Base-by-base conservation (phyloP, 64 coral and sea anemone species). In the Porites australiensis region DNA sequence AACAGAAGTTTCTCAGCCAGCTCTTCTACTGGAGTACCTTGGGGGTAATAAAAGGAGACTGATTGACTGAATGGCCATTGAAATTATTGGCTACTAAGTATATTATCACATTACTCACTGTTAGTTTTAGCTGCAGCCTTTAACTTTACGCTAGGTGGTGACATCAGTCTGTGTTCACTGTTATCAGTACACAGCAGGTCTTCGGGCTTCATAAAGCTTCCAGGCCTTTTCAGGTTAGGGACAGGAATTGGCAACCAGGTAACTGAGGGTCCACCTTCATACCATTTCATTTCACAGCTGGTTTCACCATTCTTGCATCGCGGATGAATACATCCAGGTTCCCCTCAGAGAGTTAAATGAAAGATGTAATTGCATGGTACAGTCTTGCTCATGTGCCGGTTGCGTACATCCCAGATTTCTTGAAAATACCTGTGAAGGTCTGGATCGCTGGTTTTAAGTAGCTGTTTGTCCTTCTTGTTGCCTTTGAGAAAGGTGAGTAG, bases 301-400 rank as follows among this genome's bases (percentile, higher is more conserved):
- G 63, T 86, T 86, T 86, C 82, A 50, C 15, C 82, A 48, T 50
- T 86, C 27, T 86, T 86, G 20, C 82, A 86, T 50, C 82, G 49
- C n/a, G 63, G 64, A 71, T 86, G 43, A 52, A 69, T 70, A 52
- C 64, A 86, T 19, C n/a, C 64, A 70, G 65, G 52, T 50, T 86
- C 44, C 14, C 82, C 64, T 23, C 23, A 70, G 66, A 70, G 66
- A 20, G 66, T 70, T 20, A 70, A 20, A 70, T 70, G 66, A 70
- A 70, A 70, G 66, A 70, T 70, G 23, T 70, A 70, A 70, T 70
- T 70, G 19, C 15, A 20, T 20, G 66, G 66, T 20, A 70, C 66
- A 70, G 66, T 20, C 66, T 70, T 70, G 66, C 19, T 70, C 66
- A 70, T 70, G 19, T 70, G 66, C 19, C 66, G 15, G 66, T n/a